Conservation (phyloP, 2,113 vertebrate genomes). For the Neogobius melanostomus region DNA sequence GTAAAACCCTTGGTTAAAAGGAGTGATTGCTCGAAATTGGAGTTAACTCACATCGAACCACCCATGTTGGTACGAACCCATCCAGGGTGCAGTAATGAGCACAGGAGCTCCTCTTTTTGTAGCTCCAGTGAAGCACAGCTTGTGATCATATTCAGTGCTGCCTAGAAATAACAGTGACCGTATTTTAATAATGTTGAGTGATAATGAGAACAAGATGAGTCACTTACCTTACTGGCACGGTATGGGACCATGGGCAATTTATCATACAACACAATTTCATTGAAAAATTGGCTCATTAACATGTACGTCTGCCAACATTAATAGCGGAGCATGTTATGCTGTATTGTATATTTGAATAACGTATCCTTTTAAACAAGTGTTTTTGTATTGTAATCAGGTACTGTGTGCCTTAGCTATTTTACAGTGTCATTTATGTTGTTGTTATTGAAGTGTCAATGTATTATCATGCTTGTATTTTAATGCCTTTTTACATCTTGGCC, state of each 20-base stretch:
- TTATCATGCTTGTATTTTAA: too few species aligned
- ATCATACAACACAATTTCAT: not conserved
- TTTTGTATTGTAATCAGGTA: too few species aligned
- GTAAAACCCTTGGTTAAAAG: not conserved
- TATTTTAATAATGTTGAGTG: not conserved
- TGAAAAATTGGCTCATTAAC: too few species aligned
- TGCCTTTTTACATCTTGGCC: too few species aligned
- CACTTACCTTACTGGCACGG: slow-evolving; percentile 67
- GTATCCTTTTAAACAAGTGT: too few species aligned
- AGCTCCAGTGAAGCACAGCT: slow-evolving; percentile 30
- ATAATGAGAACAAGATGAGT: not conserved
- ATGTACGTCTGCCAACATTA: too few species aligned
- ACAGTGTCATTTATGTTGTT: too few species aligned
- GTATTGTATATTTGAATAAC: too few species aligned
- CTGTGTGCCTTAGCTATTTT: too few species aligned
- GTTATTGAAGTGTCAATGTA: too few species aligned
- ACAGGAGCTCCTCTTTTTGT: slow-evolving; percentile 47
- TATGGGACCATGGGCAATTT: slow-evolving; percentile 47
- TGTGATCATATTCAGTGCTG: slow-evolving; percentile 34
- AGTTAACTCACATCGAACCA: slow-evolving; percentile 39
- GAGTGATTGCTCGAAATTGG: not conserved
- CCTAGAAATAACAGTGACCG: slow-evolving; percentile 1
- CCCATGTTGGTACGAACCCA: slow-evolving; percentile 51
- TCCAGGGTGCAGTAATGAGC: slow-evolving; percentile 32
- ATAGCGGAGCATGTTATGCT: too few species aligned